Base-by-base conservation (phyloP, 2,888 invertebrate species). In the Andrena bucephala region DNA sequence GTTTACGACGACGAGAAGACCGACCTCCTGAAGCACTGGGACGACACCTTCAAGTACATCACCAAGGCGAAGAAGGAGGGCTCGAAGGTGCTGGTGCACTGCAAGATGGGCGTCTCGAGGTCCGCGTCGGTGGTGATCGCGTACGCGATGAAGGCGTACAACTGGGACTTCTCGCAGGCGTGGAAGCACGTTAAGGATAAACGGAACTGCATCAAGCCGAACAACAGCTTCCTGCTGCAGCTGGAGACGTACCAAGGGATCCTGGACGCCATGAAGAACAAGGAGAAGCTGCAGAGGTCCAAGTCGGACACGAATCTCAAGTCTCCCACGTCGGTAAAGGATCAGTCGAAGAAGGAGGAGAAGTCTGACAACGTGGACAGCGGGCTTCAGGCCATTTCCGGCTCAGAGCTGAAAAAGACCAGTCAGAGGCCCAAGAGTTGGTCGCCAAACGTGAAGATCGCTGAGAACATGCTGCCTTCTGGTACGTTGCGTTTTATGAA, bases 51-150 rank as follows among this genome's bases (percentile, higher is more conserved):
- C 95, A 98, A 98, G 94, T 99, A 99, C 95, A 99, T 99, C 93
- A 97, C 97, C 87, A 97, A 97, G 94, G 99, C 99, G 73, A 97
- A 96, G 94, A 96, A 97, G 90, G 97, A 97, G 91, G 98, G 98
- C 75, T 98, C 98, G 77, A 98, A 98, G 94, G 99, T 99, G 76
- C 95, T 99, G 90, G 99, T 99, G 69, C 99, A 99, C 94, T 99
- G 99, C 94, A 99, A 99, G 95, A 99, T 99, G 99, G 99, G 99
- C 31, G 98, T 99, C 83, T 99, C 99, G 94, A 96, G 99, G 86
- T 99, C 99, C 31, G 99, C 99, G 5, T 99, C 99, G 2, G 99
- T 99, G 33, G 99, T 99, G 33, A 98, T 99, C 91, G 99, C 99
- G 0, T 99, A 98, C 94, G 98, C 98, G 31, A 99, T 99, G 99